Percentiles rank a stretch among this genome's conserved stretches.
Conservation (phyloP, 2,888 invertebrate species). For the Gryllus longicercus region DNA sequence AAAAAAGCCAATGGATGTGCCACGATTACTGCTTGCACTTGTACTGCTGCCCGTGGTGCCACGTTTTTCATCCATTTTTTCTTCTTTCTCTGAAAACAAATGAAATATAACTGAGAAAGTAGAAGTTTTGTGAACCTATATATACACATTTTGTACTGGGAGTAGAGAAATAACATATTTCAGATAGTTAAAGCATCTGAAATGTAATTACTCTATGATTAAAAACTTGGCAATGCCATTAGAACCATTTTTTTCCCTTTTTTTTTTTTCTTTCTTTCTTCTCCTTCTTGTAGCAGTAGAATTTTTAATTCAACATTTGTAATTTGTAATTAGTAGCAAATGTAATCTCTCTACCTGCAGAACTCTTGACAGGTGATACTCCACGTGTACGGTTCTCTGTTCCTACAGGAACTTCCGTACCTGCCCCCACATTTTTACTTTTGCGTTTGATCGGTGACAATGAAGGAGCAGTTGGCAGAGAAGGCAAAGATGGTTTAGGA, state of each 20-base stretch:
- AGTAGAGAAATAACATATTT: background rate
- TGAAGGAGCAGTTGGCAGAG: conserved; percentile 37
- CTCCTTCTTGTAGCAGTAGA: background rate
- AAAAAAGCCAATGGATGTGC: conserved; percentile 46
- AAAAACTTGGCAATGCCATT: too few relatives aligned
- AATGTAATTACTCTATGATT: too few relatives aligned
- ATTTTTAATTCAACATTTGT: background rate
- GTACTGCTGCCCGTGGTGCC: conserved; percentile 21
- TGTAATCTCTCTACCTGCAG: background rate
- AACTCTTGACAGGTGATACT: conserved; percentile 32
- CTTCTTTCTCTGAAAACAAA: conserved; percentile 39
- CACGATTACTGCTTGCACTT: conserved; percentile 20
- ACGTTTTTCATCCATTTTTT: conserved; percentile 40
- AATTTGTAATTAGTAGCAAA: background rate
- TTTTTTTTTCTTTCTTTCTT: too few relatives aligned
- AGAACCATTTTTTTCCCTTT: too few relatives aligned
- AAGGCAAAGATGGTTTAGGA: conserved; percentile 53
- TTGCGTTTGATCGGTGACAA: conserved; percentile 38
- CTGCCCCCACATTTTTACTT: conserved; percentile 25
- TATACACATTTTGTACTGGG: background rate
- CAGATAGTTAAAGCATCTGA: background rate
- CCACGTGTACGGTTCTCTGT: conserved; percentile 28
- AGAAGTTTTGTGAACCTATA: background rate
- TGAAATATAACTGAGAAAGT: background rate
- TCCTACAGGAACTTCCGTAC: background rate